phyloP scores from a whole-genome alignment of 1,140 invertebrate genomes.

The Triops cancriformis region DNA sequence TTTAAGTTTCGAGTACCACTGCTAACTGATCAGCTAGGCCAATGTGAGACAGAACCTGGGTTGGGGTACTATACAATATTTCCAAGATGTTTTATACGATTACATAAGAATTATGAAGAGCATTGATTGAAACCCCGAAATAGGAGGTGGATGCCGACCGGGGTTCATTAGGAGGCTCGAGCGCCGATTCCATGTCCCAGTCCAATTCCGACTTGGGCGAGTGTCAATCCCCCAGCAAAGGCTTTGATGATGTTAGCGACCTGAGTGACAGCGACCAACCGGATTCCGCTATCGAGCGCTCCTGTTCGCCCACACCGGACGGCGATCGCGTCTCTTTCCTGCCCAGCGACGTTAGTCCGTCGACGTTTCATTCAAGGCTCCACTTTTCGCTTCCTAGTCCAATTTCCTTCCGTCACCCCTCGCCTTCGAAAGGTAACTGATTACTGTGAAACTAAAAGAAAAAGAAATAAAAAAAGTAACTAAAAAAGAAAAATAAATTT shows the following conservation, averaged over 20 bases:
- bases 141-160: background rate
- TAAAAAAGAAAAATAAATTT: background rate
- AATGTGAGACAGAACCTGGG: no score
- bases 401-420: slow-evolving; percentile 2
- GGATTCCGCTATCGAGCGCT: slow-evolving; percentile 36
- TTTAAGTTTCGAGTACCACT: no score
- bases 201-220: slow-evolving; percentile 23
- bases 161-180: background rate
- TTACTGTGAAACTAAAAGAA: no score
- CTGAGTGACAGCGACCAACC: slow-evolving; percentile 43
- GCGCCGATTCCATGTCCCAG: background rate
- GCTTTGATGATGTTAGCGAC: slow-evolving; percentile 34
- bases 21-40: no score
- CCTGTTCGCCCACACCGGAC: slow-evolving; percentile 27
- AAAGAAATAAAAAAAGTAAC: no score
- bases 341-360: background rate
- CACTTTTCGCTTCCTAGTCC: background rate
- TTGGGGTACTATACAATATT: no score
- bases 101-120: background rate
- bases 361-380: background rate
- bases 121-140: background rate
- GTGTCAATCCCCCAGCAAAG: slow-evolving; percentile 25
- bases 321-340: slow-evolving; percentile 18
- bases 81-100: no score
- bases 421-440: slow-evolving; percentile 18